Base-by-base conservation (phyloP, 2,113 vertebrate species). In the Dascyllus trimaculatus region DNA sequence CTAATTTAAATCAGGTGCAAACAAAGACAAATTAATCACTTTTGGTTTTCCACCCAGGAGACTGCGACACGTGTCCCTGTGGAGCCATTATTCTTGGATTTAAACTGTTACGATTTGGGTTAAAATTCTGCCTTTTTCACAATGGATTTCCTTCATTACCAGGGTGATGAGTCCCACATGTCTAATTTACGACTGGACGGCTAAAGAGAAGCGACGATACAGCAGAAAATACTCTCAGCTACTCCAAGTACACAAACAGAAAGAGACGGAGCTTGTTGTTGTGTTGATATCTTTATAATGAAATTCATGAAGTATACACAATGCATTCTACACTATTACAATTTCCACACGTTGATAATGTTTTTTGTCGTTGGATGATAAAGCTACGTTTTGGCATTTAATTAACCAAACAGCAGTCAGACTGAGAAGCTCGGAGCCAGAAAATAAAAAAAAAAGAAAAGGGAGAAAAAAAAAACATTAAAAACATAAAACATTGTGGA, bases 221-320 rank as follows among this genome's bases (percentile, higher is more conserved):
- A n/a, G n/a, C n/a, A n/a, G n/a, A n/a, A n/a, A n/a, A n/a, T n/a
- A n/a, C n/a, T n/a, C n/a, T n/a, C n/a, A n/a, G n/a, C n/a, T n/a
- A n/a, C n/a, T n/a, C n/a, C n/a, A n/a, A n/a, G n/a, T n/a, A n/a
- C 29, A 29, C 1, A 46, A 38, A 7, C 21, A 19, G 17, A 51
- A 9, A n/a, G 17, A 19, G 17, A 51, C 6, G 21, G 21, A 19
- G 15, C 45, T 18, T 18, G n/a, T 45, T 63, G 40, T 71, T 74
- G 79, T 92, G 90, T 92, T 81, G 72, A 91, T 87, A 91, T 77
- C 85, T 95, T 98, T 98, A 98, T 98, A 96, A 95, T 97, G 96
- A 95, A 96, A 91, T 95, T 94, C 94, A 94, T 96, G 94, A 96
- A 94, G 95, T 96, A 94, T 96, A 97, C 96, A 98, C 96, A 96